phyloP scores from a whole-genome alignment of 92 coral and sea anemone species.

The Porites cylindrica region DNA sequence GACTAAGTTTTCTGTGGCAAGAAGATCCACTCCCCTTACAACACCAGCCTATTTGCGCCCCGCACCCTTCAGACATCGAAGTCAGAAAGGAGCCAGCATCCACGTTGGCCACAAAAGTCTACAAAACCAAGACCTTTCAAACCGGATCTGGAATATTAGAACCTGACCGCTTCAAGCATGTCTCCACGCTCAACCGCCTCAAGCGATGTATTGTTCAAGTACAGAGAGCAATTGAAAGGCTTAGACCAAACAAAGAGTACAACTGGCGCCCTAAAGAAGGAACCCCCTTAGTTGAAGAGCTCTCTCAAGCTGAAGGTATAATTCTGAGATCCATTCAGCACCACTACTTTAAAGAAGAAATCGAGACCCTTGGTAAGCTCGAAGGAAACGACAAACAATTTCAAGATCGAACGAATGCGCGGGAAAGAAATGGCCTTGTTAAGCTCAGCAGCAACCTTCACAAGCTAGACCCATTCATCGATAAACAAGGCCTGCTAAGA shows the following conservation, averaged over 20 bases:
- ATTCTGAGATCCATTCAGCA: slow-evolving; percentile 43
- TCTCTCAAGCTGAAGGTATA: slow-evolving; percentile 34
- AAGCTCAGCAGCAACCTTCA: background rate
- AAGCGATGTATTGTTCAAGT: no score
- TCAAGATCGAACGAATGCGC: background rate
- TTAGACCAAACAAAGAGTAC: slow-evolving; percentile 22
- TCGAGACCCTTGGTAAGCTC: background rate
- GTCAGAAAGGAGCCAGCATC: slow-evolving; percentile 13
- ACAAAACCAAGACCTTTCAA: background rate
- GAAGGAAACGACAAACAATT: background rate
- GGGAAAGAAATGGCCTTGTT: slow-evolving; percentile 1
- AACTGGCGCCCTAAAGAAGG: slow-evolving; percentile 47
- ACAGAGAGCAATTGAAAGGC: no score
- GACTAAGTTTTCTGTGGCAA: no score
- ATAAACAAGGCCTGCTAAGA: background rate
- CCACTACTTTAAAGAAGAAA: slow-evolving; percentile 29
- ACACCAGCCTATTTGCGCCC: background rate
- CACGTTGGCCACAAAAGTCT: slow-evolving; percentile 2
- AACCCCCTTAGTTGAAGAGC: slow-evolving; percentile 40
- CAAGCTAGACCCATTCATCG: slow-evolving; percentile 10
- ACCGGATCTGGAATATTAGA: no score
- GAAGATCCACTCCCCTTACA: background rate
- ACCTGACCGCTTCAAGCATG: no score
- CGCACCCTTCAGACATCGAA: slow-evolving; percentile 15
- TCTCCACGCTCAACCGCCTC: no score